A percentile compares a stretch with the other conserved stretches of the same genome.
phyloP scores from a whole-genome alignment of 1,140 invertebrate genomes.

The Anoplophora glabripennis region DNA sequence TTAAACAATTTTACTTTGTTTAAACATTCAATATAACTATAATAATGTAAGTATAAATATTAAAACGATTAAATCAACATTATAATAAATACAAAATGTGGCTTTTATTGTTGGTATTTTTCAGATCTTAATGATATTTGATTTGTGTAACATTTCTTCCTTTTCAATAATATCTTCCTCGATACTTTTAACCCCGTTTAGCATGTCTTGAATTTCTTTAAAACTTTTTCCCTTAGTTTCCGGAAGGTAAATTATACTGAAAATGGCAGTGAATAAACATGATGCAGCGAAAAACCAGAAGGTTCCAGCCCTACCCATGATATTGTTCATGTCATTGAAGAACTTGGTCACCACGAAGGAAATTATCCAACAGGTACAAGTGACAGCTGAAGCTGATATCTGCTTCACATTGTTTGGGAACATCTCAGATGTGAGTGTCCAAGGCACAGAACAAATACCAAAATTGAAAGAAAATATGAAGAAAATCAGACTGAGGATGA shows the following conservation, averaged over 20 bases:
- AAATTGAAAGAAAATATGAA: constrained; percentile 68
- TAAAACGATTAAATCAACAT: no score
- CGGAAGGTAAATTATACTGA: constrained; percentile 63
- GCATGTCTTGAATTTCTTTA: constrained; percentile 46
- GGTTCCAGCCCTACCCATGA: constrained; percentile 59
- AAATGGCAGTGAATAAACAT: constrained; percentile 59
- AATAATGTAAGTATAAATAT: no score
- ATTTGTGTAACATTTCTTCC: no score
- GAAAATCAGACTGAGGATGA: constrained; percentile 61
- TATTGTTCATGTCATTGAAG: constrained; percentile 52
- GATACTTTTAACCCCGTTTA: constrained; percentile 1
- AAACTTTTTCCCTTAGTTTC: constrained; percentile 80
- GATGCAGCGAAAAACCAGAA: constrained; percentile 70
- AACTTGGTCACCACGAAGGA: constrained; percentile 71
- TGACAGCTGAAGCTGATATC: constrained; percentile 64
- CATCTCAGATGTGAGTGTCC: constrained; percentile 68
- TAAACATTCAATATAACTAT: no score
- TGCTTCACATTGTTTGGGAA: constrained; percentile 67
- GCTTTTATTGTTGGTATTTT: no score
- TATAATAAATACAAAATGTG: no score
- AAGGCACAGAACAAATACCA: constrained; percentile 68
- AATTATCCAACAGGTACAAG: constrained; percentile 64
- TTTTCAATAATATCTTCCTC: not conserved
- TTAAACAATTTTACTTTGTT: no score
- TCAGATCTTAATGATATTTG: no score